Evolutionary conservation across 2,113 vertebrate species (phyloP), one percentile per base, ranked within the genome.

Genomic region (Anolis sagrei): DNA sequence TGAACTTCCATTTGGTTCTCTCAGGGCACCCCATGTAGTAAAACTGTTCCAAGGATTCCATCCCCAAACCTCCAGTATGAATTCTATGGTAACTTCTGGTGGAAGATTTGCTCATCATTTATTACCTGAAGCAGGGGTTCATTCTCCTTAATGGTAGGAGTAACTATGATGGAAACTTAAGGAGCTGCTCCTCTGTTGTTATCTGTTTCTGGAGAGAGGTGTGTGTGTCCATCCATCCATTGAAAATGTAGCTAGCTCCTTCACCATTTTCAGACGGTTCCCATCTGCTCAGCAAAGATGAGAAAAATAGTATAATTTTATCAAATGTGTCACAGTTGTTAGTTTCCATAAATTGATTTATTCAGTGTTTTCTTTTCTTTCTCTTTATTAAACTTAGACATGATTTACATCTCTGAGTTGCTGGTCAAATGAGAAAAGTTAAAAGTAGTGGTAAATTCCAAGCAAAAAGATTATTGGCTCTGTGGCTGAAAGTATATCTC

Each of bases 401-500:
- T 83, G 73, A 89, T 86, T 93, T 88, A 89, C 85, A 87, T 34
- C 70, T 86, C 88, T 90, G 23, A 85, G 78, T 86, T 58, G 16
- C 29, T 81, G 13, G 9, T 82, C 83, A 86, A 89, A 76, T 80
- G 13, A 92, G 61, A 39, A 25, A 88, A 44, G 49, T 4, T 84
- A 90, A 89, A 87, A 80, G 54, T 73, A 75, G 77, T 19, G 34
- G 2, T 48, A 88, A 89, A 79, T 89, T 61, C 54, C 66, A 88
- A 10, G 10, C 51, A 86, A 64, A 80, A 79, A 86, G 92, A 87
- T 85, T 0, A 49, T 29, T 92, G 74, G 32, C 36, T 90, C 79
- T 54, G 36, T 87, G 1, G 81, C 74, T 93, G 90, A 39, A 80
- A 72, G 39, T 44, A 44, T 44, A 44, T 44, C 39, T 44, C 39